These are phyloP conservation scores for Rhynchomys soricoides DNA, from an alignment of 2,113 vertebrate species.

Conservation along the genomic window DNA sequence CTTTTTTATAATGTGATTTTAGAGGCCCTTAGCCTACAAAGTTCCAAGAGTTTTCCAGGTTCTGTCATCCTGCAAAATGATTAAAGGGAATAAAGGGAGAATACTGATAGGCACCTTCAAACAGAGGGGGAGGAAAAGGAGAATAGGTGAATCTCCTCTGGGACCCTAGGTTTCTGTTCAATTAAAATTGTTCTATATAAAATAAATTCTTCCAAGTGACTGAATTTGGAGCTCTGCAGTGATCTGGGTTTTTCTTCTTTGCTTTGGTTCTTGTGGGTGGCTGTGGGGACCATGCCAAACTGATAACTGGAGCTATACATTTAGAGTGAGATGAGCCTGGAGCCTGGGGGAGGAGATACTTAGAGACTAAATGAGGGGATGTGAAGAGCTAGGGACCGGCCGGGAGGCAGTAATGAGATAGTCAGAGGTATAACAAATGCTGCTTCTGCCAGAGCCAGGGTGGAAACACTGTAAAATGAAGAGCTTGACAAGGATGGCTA, in stretches of 20 bases:
- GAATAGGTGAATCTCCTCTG: background rate
- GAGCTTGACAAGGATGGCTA: conserved; percentile 30
- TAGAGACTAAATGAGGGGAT: background rate
- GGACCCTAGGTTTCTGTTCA: conserved; percentile 37
- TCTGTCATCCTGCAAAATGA: background rate
- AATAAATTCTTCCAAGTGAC: conserved; percentile 19
- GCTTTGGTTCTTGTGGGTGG: background rate
- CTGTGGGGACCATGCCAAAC: background rate
- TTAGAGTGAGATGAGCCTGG: conserved; percentile 14
- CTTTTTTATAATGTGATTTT: background rate
- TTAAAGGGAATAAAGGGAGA: background rate
- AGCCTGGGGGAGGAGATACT: background rate
- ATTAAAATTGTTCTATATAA: conserved; percentile 59
- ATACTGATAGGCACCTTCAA: background rate
- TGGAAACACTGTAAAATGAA: conserved; percentile 53
- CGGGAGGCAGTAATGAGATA: background rate
- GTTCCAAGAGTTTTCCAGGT: background rate
- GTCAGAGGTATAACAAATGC: background rate
- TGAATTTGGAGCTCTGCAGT: conserved; percentile 28
- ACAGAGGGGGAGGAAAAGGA: background rate
- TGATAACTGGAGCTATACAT: conserved; percentile 20
- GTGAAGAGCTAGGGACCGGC: background rate
- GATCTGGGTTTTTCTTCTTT: background rate
- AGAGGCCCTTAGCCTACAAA: background rate
- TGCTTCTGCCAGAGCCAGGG: background rate